Evolutionary conservation across 2,888 invertebrate species (phyloP), one percentile per base, ranked within the genome.

Genomic region (Chrysolina oricalcia): DNA sequence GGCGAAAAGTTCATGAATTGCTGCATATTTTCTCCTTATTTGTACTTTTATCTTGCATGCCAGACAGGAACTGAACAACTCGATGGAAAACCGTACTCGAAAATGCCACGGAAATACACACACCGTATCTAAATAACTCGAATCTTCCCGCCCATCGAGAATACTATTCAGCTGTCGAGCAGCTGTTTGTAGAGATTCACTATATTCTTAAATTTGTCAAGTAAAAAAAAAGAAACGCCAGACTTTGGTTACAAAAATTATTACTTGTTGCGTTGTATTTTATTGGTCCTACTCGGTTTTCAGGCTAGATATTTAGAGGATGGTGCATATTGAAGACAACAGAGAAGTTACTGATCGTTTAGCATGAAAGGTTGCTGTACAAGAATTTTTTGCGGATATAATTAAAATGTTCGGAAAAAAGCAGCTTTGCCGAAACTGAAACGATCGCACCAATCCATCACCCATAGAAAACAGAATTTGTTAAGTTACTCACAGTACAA

Each of bases 221-320:
- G 50, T 70, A 74, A 74, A 74, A 74, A 35, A n/a, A 74, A 74
- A 70, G 21, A 62, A 35, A 68, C 46, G 68, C 68, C 77, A 78
- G 72, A 78, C 23, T 78, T 19, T 21, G 53, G 21, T 53, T 77
- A 79, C 73, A 72, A 76, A 78, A 80, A 62, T 68, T 75, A 46
- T 76, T 71, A 72, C 76, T 75, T 78, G 75, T 79, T 83, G 81
- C 82, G 82, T 83, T 83, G 82, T 82, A 78, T 80, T 78, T 70
- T 75, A 73, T 82, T 83, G 81, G 82, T 82, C 81, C 82, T 81
- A 81, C 78, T 76, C 68, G 71, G 74, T 77, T 74, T 68, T 75
- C 53, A 66, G 23, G 41, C 27, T 48, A 50, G 67, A 50, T 67
- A 50, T 27, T 67, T 59, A 59, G 59, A 59, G 65, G 66, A 59